These are phyloP conservation scores for Sarotherodon lohbergeri DNA, from an alignment of 2,113 vertebrate genomes.

Conservation along the genomic window DNA sequence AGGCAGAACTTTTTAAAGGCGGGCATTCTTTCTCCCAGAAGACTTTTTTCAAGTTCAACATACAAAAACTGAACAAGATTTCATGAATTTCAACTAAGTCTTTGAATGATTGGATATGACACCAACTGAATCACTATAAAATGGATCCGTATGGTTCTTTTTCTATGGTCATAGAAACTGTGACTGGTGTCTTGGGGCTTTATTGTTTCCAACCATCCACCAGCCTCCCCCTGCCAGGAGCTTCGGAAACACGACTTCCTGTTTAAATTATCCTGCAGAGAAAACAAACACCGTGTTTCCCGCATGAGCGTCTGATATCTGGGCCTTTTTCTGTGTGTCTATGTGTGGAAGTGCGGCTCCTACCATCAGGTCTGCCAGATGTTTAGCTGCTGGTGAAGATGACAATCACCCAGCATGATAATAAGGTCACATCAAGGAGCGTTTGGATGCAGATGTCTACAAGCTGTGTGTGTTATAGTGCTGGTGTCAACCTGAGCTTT, in stretches of 20 bases:
- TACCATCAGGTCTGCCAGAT: slow-evolving; percentile 37
- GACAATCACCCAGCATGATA: slow-evolving; percentile 29
- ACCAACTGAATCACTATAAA: neutral
- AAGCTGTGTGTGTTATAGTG: slow-evolving; percentile 1
- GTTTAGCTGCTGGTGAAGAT: slow-evolving; percentile 46
- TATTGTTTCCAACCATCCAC: neutral
- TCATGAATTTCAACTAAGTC: neutral
- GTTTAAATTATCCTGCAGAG: neutral
- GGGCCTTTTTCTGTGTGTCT: neutral
- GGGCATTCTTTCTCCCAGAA: neutral
- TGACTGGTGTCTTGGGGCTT: neutral
- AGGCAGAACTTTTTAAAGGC: neutral
- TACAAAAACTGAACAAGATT: neutral
- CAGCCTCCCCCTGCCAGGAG: neutral
- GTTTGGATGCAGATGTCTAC: slow-evolving; percentile 29
- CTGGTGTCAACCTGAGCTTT: neutral
- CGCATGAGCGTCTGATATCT: neutral
- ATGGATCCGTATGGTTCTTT: neutral
- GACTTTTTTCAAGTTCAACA: neutral
- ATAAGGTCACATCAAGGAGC: slow-evolving; percentile 45
- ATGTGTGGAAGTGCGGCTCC: neutral
- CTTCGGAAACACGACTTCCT: neutral
- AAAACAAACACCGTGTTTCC: neutral
- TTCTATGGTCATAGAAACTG: neutral
- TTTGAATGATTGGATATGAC: neutral